Base-by-base conservation (phyloP, 2,113 vertebrate genomes). In the Bubo bubo region DNA sequence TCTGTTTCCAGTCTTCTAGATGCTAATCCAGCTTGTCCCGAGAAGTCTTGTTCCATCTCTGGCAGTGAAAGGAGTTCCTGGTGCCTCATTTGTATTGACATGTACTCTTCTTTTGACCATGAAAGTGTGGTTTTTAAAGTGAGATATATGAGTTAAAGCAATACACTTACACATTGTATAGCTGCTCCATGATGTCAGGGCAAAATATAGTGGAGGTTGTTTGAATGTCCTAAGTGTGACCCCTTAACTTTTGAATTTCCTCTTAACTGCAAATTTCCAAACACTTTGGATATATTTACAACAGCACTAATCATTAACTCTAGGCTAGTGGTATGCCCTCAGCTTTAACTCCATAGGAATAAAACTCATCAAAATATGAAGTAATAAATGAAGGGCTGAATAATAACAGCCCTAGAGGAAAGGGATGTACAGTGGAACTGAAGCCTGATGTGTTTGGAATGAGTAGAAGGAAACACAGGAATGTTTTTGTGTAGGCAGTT, bases 281-380 rank as follows among this genome's bases (percentile, higher is more conserved):
- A 94, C 74, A 66, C 35, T 87, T 68, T 30, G 35, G 58, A 45
- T 56, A 3, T 96, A 93, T 96, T 96, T 94, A 79, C 79, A 90
- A 9, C 22, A 23, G 43, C 34, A 45, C 70, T 87, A 87, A 91
- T 82, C 62, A 68, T 75, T 87, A 76, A 39, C 73, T 85, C 49
- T 68, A 58, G 34, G 14, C n/a, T 82, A 68, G 49, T 49, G 60
- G 10, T 72, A 34, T 16, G 60, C 39, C 81, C 43, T 72, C 7
- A 8, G 62, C 27, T 82, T 94, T 95, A 93, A 81, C 39, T 93
- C 52, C 19, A 2, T n/a, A 41, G 74, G 59, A 91, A 35, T 63
- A 72, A 75, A 96, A 30, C 12, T 68, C 47, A 68, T 87, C 70
- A 72, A 94, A 96, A 77, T 90, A 53, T 37, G 34, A 68, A 49